Evolutionary conservation across 2,797 vertebrate genomes (phyloP).

Genomic region (Sebastiscus albofasciatus): DNA sequence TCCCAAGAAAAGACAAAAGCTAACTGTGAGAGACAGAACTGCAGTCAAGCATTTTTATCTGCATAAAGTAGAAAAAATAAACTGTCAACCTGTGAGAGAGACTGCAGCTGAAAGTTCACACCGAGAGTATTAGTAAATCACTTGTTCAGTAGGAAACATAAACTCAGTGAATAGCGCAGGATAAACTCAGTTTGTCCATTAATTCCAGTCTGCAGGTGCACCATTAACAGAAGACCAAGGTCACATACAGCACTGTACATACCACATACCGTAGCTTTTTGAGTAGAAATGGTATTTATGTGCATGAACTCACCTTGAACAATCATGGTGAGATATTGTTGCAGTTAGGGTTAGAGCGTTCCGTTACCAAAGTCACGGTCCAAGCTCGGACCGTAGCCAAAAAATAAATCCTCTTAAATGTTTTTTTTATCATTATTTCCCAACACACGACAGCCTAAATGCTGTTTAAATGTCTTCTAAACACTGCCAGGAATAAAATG

Average conservation of each 20-base stretch:
- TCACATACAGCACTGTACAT: neutral
- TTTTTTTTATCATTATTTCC: neutral
- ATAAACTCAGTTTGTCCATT: neutral
- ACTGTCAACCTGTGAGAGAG: neutral
- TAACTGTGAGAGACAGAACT: constrained; percentile 1
- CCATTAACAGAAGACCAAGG: neutral
- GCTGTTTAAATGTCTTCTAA: neutral
- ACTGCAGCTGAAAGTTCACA: neutral
- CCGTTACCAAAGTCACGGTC: neutral
- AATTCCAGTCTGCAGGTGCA: neutral
- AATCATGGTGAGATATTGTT: neutral
- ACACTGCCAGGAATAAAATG: neutral
- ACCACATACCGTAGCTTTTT: neutral
- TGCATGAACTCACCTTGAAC: neutral
- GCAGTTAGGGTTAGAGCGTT: neutral
- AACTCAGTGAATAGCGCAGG: neutral
- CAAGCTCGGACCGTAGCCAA: neutral
- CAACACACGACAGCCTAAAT: neutral
- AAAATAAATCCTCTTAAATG: neutral
- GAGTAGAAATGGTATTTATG: neutral
- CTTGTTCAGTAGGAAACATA: neutral
- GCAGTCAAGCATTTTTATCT: neutral
- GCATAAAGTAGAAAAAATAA: neutral
- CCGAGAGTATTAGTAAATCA: neutral
- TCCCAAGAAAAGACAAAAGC: neutral